Base-by-base conservation (phyloP, 2,797 vertebrate genomes). In the Philypnodon macrostomus region DNA sequence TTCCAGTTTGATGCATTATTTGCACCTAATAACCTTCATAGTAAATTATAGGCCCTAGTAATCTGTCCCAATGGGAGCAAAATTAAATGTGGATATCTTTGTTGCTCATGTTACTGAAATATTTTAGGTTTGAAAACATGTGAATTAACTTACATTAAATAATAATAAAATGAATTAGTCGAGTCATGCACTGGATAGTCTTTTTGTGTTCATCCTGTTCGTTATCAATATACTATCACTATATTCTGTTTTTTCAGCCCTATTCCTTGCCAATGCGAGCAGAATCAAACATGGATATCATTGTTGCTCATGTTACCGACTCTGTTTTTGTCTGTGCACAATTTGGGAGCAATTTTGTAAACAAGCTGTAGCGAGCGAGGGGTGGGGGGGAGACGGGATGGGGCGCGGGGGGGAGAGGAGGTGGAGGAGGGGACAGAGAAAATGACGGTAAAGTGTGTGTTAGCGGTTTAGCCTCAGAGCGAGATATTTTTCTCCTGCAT, bases 371-470 rank as follows among this genome's bases (percentile, higher is more conserved):
- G 59, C 71, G 63, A 70, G 37, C 54, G 32, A 53, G 53, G 58
- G 58, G 58, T 58, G 60, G 54, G 53, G 58, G 57, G 58, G 56
- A 64, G 72, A 67, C 61, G 73, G 6, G 26, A 9, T 26, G 56
- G 27, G 51, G 60, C 50, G 54, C 56, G 60, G 56, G 53, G 60
- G 58, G 59, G 61, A 64, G 71, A 67, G 65, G 71, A 63, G 56
- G 73, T 45, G 56, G 41, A 31, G 47, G 27, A 31, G 17, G 24
- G 30, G 59, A 51, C 60, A 46, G 65, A 47, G 66, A 46, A 79
- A 77, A 84, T 82, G 57, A 76, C 73, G 75, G 73, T 79, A 75
- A 84, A 85, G 73, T 79, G 75, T 80, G 59, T 67, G 73, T 77
- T 67, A 62, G 73, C 49, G 69, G 67, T 81, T 61, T 46, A 69